A percentile compares a stretch with the other conserved stretches of the same genome.
Conservation (phyloP, 1,140 invertebrate species). For the Leptopilina clavipes region DNA sequence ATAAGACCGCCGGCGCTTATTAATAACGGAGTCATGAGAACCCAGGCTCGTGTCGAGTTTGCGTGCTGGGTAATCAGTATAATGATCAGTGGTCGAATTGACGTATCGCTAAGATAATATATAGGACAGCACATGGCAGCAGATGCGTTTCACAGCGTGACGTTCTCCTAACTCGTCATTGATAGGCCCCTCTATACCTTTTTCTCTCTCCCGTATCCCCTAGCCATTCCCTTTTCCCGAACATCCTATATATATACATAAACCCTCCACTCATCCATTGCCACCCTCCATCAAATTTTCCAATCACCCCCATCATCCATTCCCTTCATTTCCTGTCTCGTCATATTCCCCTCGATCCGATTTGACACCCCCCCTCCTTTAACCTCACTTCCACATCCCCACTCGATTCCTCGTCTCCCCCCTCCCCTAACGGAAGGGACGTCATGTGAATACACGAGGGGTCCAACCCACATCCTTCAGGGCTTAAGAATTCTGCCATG, state of each 20-base stretch:
- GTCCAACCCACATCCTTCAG: slow-evolving; percentile 62
- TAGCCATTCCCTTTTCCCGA: slow-evolving; percentile 11
- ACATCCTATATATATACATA: slow-evolving; percentile 10
- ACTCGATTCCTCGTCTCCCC: slow-evolving; percentile 36
- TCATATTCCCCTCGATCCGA: slow-evolving; percentile 44
- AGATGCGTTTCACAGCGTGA: slow-evolving; percentile 67
- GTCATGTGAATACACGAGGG: slow-evolving; percentile 63
- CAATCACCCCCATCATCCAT: slow-evolving; percentile 66
- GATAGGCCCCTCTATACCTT: slow-evolving; percentile 60
- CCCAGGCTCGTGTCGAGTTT: slow-evolving; percentile 48
- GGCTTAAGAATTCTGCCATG: slow-evolving; percentile 63
- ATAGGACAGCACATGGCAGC: slow-evolving; percentile 62
- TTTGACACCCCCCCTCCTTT: not conserved
- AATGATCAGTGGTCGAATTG: slow-evolving; percentile 68
- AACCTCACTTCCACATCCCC: slow-evolving; percentile 8
- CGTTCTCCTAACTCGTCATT: slow-evolving; percentile 69
- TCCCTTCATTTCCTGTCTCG: slow-evolving; percentile 70
- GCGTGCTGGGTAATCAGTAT: slow-evolving; percentile 62
- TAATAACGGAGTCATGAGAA: slow-evolving; percentile 64
- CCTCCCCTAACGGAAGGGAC: slow-evolving; percentile 65
- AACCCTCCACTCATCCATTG: slow-evolving; percentile 44
- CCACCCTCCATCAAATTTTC: slow-evolving; percentile 72
- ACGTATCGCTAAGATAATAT: slow-evolving; percentile 68
- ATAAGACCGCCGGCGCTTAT: slow-evolving; percentile 50
- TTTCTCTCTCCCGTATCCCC: slow-evolving; percentile 23